Evolutionary conservation across 2,113 vertebrate genomes (phyloP).

Genomic region (Empidonax alnorum): DNA sequence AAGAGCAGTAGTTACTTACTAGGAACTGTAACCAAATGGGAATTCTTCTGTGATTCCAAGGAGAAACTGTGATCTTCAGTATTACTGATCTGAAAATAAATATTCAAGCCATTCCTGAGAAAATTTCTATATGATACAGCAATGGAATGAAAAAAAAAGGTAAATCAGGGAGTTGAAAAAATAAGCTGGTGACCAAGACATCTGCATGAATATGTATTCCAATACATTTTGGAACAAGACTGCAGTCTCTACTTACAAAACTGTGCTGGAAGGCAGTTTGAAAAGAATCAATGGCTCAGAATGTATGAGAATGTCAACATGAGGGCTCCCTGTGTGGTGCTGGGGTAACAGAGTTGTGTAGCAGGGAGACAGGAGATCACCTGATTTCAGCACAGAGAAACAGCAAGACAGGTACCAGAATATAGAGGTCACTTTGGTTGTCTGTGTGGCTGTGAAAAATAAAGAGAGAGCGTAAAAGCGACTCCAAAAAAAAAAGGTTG

Average conservation of each 20-base stretch:
- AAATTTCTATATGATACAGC: background rate
- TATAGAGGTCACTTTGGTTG: background rate
- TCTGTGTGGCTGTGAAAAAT: background rate
- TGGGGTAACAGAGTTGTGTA: background rate
- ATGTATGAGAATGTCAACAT: background rate
- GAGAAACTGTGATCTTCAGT: background rate
- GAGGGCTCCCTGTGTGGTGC: background rate
- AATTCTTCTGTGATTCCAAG: background rate
- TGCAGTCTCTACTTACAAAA: background rate
- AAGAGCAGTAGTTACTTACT: background rate
- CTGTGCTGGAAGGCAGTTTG: background rate
- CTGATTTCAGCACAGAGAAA: background rate
- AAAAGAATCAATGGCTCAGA: background rate
- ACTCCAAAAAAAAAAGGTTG: background rate
- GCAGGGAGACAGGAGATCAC: background rate
- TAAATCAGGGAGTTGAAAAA: background rate
- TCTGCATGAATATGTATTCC: background rate
- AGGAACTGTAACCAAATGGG: background rate
- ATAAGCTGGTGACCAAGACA: background rate
- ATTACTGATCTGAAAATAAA: background rate
- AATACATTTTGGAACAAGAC: background rate
- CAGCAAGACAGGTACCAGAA: background rate
- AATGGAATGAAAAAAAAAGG: background rate
- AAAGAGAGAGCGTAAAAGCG: background rate
- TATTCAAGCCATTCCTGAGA: background rate